A percentile compares a stretch with the other conserved stretches of the same genome.
phyloP scores from a whole-genome alignment of 1,140 invertebrate genomes.

The Carcinoscorpius rotundicauda region DNA sequence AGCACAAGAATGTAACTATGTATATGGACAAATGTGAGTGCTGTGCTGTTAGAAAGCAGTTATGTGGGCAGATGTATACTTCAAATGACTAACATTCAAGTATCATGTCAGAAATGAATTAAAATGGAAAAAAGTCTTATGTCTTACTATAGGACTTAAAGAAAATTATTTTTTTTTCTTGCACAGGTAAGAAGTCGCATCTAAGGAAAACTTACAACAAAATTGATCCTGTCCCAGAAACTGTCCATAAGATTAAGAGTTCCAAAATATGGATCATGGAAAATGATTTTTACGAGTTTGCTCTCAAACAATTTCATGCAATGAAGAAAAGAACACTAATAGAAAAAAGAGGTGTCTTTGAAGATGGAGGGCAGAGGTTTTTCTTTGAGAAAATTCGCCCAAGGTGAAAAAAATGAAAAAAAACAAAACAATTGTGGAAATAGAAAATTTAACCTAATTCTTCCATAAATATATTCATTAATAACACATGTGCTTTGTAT shows the following conservation, averaged over 20 bases:
- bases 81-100: no score
- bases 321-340: conserved; percentile 51
- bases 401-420: conserved; percentile 28
- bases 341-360: conserved; percentile 44
- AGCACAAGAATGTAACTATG: no score
- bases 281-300: conserved; percentile 94
- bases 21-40: no score
- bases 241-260: conserved; percentile 50
- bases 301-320: conserved; percentile 79
- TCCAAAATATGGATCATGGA: conserved; percentile 87
- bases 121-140: not conserved
- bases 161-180: not conserved
- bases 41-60: no score
- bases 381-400: conserved; percentile 93
- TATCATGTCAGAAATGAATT: no score
- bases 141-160: not conserved
- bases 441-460: no score
- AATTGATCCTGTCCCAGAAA: conserved; percentile 61
- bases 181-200: conserved; percentile 76
- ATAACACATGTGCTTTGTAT: no score
- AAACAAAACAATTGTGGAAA: no score
- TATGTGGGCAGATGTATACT: no score
- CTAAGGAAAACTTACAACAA: conserved; percentile 88
- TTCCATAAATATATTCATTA: no score
- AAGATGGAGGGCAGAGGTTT: conserved; percentile 62